phyloP scores from a whole-genome alignment of 1,140 invertebrate genomes.

The Augochlora pura region DNA sequence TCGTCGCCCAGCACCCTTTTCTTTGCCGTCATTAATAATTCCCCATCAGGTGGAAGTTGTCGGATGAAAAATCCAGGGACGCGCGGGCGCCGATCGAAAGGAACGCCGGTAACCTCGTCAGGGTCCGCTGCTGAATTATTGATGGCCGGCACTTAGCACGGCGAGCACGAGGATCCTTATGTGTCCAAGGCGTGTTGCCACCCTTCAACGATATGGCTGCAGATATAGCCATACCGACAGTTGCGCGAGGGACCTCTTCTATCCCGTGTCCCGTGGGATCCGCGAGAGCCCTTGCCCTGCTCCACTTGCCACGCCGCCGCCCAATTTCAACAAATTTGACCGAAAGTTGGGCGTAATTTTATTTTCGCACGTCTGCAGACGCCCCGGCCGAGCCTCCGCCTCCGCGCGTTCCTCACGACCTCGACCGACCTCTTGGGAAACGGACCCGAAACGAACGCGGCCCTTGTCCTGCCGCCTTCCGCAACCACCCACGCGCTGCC shows the following conservation, averaged over 20 bases:
- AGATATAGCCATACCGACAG: slow-evolving; percentile 42
- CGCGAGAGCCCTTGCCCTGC: slow-evolving; percentile 52
- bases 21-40: slow-evolving; percentile 19
- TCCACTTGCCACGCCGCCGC: slow-evolving; percentile 73
- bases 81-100: slow-evolving; percentile 21
- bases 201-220: slow-evolving; percentile 50
- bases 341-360: slow-evolving; percentile 83
- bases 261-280: slow-evolving; percentile 66
- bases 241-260: slow-evolving; percentile 39
- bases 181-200: slow-evolving; percentile 47
- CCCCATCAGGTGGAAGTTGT: background rate
- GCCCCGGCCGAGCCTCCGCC: slow-evolving; percentile 13
- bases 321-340: slow-evolving; percentile 83
- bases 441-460: slow-evolving; percentile 50
- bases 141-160: slow-evolving; percentile 70
- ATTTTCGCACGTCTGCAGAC: slow-evolving; percentile 80
- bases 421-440: slow-evolving; percentile 56
- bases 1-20: background rate
- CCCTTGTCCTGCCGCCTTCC: background rate
- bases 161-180: slow-evolving; percentile 48
- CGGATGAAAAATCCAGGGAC: slow-evolving; percentile 37
- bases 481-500: background rate
- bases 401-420: background rate
- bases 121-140: slow-evolving; percentile 76
- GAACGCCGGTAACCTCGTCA: slow-evolving; percentile 70